These are phyloP conservation scores for Quadriops clusia DNA, from an alignment of 2,888 invertebrate species.

Conservation along the genomic window DNA sequence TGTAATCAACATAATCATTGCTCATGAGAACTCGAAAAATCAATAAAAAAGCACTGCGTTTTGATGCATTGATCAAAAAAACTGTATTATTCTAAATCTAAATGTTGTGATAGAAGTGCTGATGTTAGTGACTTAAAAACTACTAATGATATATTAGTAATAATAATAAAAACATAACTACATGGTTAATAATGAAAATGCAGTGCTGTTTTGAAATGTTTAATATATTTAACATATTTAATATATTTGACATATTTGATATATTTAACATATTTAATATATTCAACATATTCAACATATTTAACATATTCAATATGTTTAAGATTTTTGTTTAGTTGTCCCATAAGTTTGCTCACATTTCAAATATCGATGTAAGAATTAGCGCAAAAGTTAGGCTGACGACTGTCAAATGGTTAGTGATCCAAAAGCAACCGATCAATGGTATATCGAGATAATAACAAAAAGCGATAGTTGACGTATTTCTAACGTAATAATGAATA, in stretches of 20 bases:
- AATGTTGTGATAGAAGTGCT: slow-evolving; percentile 28
- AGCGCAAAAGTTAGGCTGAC: too few relatives aligned
- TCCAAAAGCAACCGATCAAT: too few relatives aligned
- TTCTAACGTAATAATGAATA: neutral
- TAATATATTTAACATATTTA: slow-evolving; percentile 1
- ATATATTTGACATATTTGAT: neutral
- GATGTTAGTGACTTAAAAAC: slow-evolving; percentile 15
- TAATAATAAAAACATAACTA: slow-evolving; percentile 3
- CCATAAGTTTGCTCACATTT: too few relatives aligned
- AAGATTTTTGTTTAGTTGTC: too few relatives aligned
- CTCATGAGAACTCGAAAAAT: too few relatives aligned
- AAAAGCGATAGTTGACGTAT: too few relatives aligned
- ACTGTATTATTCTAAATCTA: slow-evolving; percentile 25
- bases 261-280: neutral
- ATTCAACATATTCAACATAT: neutral
- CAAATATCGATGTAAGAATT: too few relatives aligned
- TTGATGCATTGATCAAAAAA: too few relatives aligned
- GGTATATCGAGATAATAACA: slow-evolving; percentile 1
- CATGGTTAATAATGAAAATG: too few relatives aligned
- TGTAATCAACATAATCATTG: too few relatives aligned
- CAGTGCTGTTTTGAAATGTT: neutral
- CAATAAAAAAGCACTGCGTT: too few relatives aligned
- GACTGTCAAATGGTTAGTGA: too few relatives aligned
- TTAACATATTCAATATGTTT: neutral
- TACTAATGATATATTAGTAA: neutral